Conservation (phyloP, 2,888 invertebrate species). For the Zaprionus obscuricornis region DNA sequence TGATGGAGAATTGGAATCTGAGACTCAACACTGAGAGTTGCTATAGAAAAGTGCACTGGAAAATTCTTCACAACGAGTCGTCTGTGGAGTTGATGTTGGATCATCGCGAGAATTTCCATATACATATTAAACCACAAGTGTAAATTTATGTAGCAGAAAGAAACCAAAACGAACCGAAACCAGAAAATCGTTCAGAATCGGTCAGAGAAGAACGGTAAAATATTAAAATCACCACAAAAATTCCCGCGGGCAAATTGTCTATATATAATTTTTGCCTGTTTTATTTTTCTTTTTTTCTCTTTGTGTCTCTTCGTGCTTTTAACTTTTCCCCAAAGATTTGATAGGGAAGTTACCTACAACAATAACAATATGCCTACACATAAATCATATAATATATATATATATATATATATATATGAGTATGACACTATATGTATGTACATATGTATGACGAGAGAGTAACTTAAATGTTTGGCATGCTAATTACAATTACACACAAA, state of each 20-base stretch:
- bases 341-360: background rate
- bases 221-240: conserved; percentile 56
- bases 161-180: background rate
- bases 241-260: conserved; percentile 61
- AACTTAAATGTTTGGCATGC: conserved; percentile 23
- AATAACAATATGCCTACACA: too few relatives aligned
- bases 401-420: background rate
- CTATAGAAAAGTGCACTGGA: too few relatives aligned
- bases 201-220: conserved; percentile 29
- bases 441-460: too few relatives aligned
- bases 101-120: conserved; percentile 46
- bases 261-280: background rate
- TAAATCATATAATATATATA: too few relatives aligned
- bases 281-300: conserved; percentile 14
- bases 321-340: conserved; percentile 32
- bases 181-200: too few relatives aligned
- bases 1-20: conserved; percentile 58
- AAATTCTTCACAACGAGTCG: too few relatives aligned
- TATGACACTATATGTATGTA: conserved; percentile 7
- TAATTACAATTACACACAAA: conserved; percentile 56
- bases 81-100: background rate
- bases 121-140: conserved; percentile 80
- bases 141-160: conserved; percentile 72
- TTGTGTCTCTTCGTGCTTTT: conserved; percentile 10
- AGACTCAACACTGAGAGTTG: too few relatives aligned